Base-by-base conservation (phyloP, 1,140 invertebrate species). In the Pseudomyrmex flavicornis region DNA sequence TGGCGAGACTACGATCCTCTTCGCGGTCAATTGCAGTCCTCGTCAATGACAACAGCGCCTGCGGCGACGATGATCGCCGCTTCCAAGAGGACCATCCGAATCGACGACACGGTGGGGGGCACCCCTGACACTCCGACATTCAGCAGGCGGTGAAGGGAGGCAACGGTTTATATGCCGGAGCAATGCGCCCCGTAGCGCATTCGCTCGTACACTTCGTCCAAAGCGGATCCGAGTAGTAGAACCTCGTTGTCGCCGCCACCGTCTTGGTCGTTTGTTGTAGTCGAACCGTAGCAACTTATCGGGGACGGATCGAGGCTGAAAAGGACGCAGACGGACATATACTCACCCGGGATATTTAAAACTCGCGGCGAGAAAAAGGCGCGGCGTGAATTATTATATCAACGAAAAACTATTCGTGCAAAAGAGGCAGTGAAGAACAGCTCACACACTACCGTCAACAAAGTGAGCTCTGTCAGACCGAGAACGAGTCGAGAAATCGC, bases 191-290 rank as follows among this genome's bases (percentile, higher is more conserved):
- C 87, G 91, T 91, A 87, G 91, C 93, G 92, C 94, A 94, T 94
- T 94, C 93, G 93, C 93, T 94, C 92, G 93, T 93, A 93, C 91
- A 93, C 93, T 93, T 93, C 92, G 91, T 92, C 88, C 92, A 91
- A 93, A 94, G 93, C 91, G 93, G 91, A 91, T 88, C 91, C 83
- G 83, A 48, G 79, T 83, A 70, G 72, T 73, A 80, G 76, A 54
- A 44, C 73, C 48, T 56, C 35, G 83, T 73, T 59, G 20, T 61
- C 20, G 75, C 52, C 65, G 65, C 65, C 65, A 54, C 35, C 44
- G 65, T 79, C 35, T 54, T 79, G 35, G 20, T 79, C 75, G 54
- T 79, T 79, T 79, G 12, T 80, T 22, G 76, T 72, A 80, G 66
- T 80, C 76, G 76, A 87, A 61, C 20, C 69, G 63, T 22, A 62